Evolutionary conservation across 2,888 invertebrate genomes (phyloP), one percentile per base, ranked within the genome.

Genomic region (Amaurobius ferox): DNA sequence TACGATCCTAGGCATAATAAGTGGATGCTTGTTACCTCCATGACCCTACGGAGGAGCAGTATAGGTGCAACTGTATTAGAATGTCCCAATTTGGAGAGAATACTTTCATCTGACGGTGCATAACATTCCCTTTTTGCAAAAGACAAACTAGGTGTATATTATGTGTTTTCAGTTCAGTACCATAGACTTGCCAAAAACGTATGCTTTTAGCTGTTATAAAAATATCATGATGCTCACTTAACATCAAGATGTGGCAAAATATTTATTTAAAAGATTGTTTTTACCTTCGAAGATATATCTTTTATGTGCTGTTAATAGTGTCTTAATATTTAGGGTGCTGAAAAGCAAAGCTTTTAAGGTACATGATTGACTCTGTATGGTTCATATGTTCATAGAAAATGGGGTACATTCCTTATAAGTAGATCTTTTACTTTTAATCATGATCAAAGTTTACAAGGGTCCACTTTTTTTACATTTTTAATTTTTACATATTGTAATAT

Each of bases 11-110:
- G 93, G 64, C 91, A 92, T 30, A 94, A 94, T 90, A 94, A 94
- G 90, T 95, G 95, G 95, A 92, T 92, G 28, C 92, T 94, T 73
- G 93, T 94, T n/a, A 93, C 93, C 70, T 93, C 94, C 6, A 94
- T 95, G 94, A 93, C 93, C 5, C 93, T 93, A 5, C 91, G 94
- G 73, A 91, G 94, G 86, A 94, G 94, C 90, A 94, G 94, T 0
- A 93, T 94, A 11, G 94, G 94, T 32, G 94, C 94, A 5, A 93
- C 94, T 0, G 93, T 94, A 35, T 91, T 95, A 76, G 94, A 94
- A 88, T 94, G 94, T 89, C 93, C 94, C 86, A 88, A 89, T 28
- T 66, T 89, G 26, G 88, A 88, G 40, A 66, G 73, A 28, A 66
- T 88, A 16, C 74, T 86, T 26, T 73, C 85, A 70, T 86, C 85